Evolutionary conservation across 2,888 invertebrate genomes (phyloP), one percentile per base, ranked within the genome.

Genomic region (Latheticus oryzae): DNA sequence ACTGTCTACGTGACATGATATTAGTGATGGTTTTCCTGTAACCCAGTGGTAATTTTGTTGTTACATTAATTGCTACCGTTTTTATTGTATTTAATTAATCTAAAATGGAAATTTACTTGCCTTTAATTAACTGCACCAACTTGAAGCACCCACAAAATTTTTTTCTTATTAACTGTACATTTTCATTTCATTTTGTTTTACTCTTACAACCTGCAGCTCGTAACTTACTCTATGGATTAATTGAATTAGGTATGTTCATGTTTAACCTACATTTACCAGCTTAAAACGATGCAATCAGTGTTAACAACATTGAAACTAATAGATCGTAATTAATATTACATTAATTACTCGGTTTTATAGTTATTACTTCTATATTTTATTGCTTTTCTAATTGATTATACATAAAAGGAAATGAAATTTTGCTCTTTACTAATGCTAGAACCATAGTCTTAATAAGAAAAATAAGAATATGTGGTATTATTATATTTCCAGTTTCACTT

Each of bases 1-100:
- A 55, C 38, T 32, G 55, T 47, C 47, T 55, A 40, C 47, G 59
- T 54, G 64, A 62, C 62, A 51, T 54, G 60, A 65, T 66, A 63
- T 54, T 65, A 62, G 67, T 65, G 66, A 63, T 66, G 66, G 61
- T 60, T 69, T 58, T 64, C 64, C 68, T 72, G 71, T 71, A 68
- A 62, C 58, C 32, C 65, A 70, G 72, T 71, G 67, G 64, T 70
- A 64, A 71, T 63, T 67, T 64, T 65, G 67, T 63, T 71, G 70
- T 69, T 61, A 69, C 65, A 64, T 64, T 70, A 70, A 72, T 72
- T 72, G 70, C 65, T 62, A 69, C 66, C 63, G 62, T 64, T 64
- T 68, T 71, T 69, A 65, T 68, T 65, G 57, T 53, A 57, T 58
- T 60, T 58, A 52, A 52, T 19, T 43, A 58, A 66, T 66, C 58